Evolutionary conservation across 2,888 invertebrate species (phyloP), one percentile per base, ranked within the genome.

Genomic region (Auanema sp.): DNA sequence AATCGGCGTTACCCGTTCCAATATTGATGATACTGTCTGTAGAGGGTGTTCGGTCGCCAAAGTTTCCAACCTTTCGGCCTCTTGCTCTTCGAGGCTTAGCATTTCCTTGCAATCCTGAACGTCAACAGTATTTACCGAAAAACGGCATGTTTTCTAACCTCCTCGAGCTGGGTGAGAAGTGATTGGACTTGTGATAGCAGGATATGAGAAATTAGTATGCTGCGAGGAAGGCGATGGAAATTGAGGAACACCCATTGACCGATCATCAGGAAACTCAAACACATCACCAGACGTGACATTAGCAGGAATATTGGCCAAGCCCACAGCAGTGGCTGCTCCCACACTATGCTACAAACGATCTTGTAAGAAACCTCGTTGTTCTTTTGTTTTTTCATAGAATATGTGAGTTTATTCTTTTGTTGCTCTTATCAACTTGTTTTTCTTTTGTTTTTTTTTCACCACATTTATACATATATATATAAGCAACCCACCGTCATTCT

Each of bases 281-380:
- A 66, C 53, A 10, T 66, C 66, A 4, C 41, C 49, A 52, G 57
- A 1, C 60, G 50, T 11, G 65, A 52, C n/a, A 42, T 8, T 12
- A 33, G n/a, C 12, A 63, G 55, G 14, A 18, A 21, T n/a, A 21
- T 51, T 54, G 3, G 70, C 70, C 2, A 67, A 61, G 5, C 63
- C 68, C 5, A 66, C 65, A 3, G 72, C 69, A n/a, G 64, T 56
- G 2, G 66, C 68, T 2, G 68, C 71, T 12, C 68, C 62, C 40
- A 72, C 65, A 21, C 65, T 65, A 54, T 72, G 72, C 53, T 58
- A 54, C 42, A 52, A 59, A 47, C 47, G 47, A 18, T 47, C 8
- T 33, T 3, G n/a, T 52, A 21, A 52, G 10, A 52, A n/a, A 23
- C 47, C 16, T 5, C 18, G 3, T 21, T 18, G 47, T 8, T 47